Base-by-base conservation (phyloP, 2,113 vertebrate genomes). In the Neolamprologus sp. region DNA sequence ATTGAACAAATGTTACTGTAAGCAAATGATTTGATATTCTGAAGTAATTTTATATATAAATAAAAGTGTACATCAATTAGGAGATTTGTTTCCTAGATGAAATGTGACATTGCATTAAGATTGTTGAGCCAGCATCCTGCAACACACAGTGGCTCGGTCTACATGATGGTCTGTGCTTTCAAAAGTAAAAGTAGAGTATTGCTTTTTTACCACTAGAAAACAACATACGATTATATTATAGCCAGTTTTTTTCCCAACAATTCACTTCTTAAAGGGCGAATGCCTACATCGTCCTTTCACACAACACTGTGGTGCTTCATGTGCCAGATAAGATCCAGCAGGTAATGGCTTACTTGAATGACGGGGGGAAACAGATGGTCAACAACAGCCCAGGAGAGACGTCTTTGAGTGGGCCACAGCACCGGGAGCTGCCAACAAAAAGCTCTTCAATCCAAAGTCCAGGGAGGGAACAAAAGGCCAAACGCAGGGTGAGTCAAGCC, bases 281-380 rank as follows among this genome's bases (percentile, higher is more conserved):
- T 19, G 10, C 7, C 9, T 28, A 82, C 86, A 71, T 28, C 7
- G 12, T 79, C 68, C 68, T 60, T 79, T 80, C 37, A 28, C 85
- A 55, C 57, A 16, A 51, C 63, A 47, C 45, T 8, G 26, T 3
- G 12, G 23, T 2, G 7, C 21, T 17, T 14, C 35, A 54, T 55
- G 14, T 21, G 78, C 49, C 85, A 84, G 91, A 73, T 37, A 83
- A 10, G 65, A 91, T 78, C 40, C 58, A 37, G 86, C 23, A 88
- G 91, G 90, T 89, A 90, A 90, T 3, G 73, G 58, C 45, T 79
- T 37, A 54, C 81, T 79, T 78, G 81, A 90, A 88, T 37, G 57
- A 85, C 11, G 1, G 65, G 88, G 85, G 80, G 80, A 68, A 93
- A 93, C 93, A 95, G 94, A 95, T 95, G 94, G 95, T 91, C 80